Evolutionary conservation across 2,113 vertebrate species (phyloP), one percentile per base, ranked within the genome.

Genomic region (Cyanocitta stelleri): DNA sequence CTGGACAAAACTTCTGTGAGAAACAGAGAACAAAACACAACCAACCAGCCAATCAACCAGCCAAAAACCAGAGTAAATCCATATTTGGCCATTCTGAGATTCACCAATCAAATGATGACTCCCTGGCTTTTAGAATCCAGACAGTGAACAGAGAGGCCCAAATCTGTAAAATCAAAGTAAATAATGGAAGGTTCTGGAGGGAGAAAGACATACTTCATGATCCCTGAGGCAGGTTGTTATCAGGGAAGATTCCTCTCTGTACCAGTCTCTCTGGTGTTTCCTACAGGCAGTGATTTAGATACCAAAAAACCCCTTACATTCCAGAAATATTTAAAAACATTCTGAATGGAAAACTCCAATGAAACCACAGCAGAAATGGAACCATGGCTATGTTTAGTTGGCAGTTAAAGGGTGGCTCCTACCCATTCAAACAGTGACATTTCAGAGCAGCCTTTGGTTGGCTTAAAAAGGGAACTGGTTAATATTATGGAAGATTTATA

Each of bases 41-140:
- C 1, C 21, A 77, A 41, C 0, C 32, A 64, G 26, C 1, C 3
- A 66, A 35, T 0, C 8, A 56, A 58, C 1, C 8, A 52, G 52
- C 16, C 26, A 26, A 58, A 74, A 33, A 49, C 22, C 30, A 52
- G 24, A 35, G 6, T 9, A 30, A 12, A 56, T 13, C 5, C 43
- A 43, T 3, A 26, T 61, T 13, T 69, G 17, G 4, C 33, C n/a
- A 27, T 43, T 73, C 33, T 56, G 30, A 91, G 46, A 54, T 52
- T 85, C 46, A 61, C 16, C 16, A 51, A 4, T 33, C 13, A 69
- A 73, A 51, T 5, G 1, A 21, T 13, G 21, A 24, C 7, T 27
- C 16, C 12, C 11, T 73, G 39, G 20, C 5, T 69, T 94, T 37
- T 52, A 22, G 74, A 91, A 77, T 48, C 41, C 23, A 46, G 20